These are phyloP conservation scores for Idaea aversata DNA, from an alignment of 2,888 invertebrate genomes.

Conservation along the genomic window DNA sequence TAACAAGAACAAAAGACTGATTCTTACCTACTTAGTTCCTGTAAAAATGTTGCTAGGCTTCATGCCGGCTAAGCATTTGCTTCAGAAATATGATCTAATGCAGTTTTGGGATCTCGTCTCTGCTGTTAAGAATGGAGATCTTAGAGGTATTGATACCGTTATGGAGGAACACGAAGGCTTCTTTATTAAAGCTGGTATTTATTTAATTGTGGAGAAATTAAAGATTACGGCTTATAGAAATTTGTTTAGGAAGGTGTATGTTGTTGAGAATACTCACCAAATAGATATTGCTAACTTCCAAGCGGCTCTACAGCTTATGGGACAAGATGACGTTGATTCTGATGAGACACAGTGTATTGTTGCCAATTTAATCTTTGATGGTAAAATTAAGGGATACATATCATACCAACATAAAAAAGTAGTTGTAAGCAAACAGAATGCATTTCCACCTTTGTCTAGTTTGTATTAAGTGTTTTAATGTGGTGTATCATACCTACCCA, in stretches of 20 bases:
- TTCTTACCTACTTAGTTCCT: slow-evolving; percentile 96
- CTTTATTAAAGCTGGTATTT: slow-evolving; percentile 98
- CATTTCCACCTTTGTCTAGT: slow-evolving; percentile 91
- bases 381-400: slow-evolving; percentile 98
- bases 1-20: slow-evolving; percentile 92
- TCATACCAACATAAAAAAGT: slow-evolving; percentile 98
- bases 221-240: slow-evolving; percentile 97
- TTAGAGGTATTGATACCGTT: slow-evolving; percentile 89
- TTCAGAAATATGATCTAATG: slow-evolving; percentile 93
- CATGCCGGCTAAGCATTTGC: slow-evolving; percentile 90
- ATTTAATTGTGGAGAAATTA: slow-evolving; percentile 96
- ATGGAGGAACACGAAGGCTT: slow-evolving; percentile 93
- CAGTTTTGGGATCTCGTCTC: slow-evolving; percentile 94
- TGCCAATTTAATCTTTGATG: slow-evolving; percentile 97
- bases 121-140: slow-evolving; percentile 94
- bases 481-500: slow-evolving; percentile 6
- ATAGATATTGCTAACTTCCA: slow-evolving; percentile 93
- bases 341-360: slow-evolving; percentile 98
- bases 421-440: slow-evolving; percentile 98
- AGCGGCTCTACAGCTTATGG: slow-evolving; percentile 89
- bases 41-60: slow-evolving; percentile 98
- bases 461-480: slow-evolving; percentile 56
- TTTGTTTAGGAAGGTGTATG: slow-evolving; percentile 94
- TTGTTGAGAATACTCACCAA: slow-evolving; percentile 89
- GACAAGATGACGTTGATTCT: slow-evolving; percentile 91